Percentiles rank a stretch among this genome's conserved stretches.
phyloP scores from a whole-genome alignment of 2,113 vertebrate genomes.

The Pachyramphus minor region DNA sequence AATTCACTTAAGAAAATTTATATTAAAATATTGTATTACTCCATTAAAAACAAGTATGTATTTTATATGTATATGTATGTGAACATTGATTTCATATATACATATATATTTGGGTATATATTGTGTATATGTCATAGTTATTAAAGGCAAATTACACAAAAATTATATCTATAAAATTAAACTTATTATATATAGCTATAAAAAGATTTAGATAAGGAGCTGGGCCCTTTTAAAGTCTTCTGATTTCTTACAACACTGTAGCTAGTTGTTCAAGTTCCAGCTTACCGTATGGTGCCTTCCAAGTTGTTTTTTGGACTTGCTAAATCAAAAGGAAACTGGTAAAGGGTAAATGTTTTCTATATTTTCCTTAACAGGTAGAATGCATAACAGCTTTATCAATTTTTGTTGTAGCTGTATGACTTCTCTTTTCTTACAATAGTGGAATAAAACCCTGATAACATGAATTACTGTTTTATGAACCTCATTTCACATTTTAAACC shows the following conservation, averaged over 20 bases:
- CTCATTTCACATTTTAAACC: neutral
- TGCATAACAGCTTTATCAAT: neutral
- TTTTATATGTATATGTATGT: neutral
- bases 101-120: neutral
- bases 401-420: neutral
- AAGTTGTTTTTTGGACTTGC: neutral
- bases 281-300: neutral
- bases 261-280: neutral
- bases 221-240: neutral
- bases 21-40: neutral
- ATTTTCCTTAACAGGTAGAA: neutral
- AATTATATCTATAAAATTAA: neutral
- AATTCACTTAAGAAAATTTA: neutral
- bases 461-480: neutral
- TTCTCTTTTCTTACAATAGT: neutral
- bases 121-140: neutral
- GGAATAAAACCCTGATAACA: neutral
- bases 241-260: neutral
- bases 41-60: neutral
- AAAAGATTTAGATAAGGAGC: neutral
- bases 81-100: neutral
- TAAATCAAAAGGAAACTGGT: neutral
- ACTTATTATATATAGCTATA: neutral
- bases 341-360: neutral
- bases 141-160: neutral